phyloP scores from a whole-genome alignment of 2,888 invertebrate genomes.

The Cryptosula pallasiana region DNA sequence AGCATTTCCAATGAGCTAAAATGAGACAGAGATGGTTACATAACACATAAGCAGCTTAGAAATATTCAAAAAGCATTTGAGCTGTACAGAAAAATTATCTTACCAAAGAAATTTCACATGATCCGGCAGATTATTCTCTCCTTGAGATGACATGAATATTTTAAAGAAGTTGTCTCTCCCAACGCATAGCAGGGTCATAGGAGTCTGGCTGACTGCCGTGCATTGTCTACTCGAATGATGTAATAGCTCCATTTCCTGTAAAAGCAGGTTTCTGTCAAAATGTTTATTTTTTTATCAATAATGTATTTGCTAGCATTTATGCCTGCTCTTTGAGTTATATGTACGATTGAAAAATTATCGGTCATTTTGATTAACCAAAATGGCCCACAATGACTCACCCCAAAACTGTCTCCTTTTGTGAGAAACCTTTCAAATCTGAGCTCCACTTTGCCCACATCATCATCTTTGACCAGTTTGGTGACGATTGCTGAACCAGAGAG shows the following conservation, averaged over 20 bases:
- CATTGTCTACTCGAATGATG: constrained; percentile 47
- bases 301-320: too few species aligned
- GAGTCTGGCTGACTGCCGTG: constrained; percentile 48
- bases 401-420: constrained; percentile 48
- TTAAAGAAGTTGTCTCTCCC: constrained; percentile 49
- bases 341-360: too few species aligned
- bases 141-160: constrained; percentile 44
- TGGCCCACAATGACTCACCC: too few species aligned
- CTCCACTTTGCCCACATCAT: constrained; percentile 8
- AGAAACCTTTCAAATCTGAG: constrained; percentile 28
- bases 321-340: too few species aligned
- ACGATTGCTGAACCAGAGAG: constrained; percentile 37
- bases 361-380: too few species aligned
- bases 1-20: constrained; percentile 45
- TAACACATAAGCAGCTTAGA: too few species aligned
- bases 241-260: constrained; percentile 40
- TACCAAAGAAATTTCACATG: constrained; percentile 45
- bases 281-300: too few species aligned
- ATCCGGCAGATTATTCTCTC: constrained; percentile 40
- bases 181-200: constrained; percentile 45
- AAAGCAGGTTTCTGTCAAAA: not conserved
- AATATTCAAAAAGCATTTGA: too few species aligned
- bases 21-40: not conserved
- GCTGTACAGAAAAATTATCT: not conserved
- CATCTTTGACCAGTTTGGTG: constrained; percentile 13